Evolutionary conservation across 2,797 vertebrate genomes (phyloP).

Genomic region (Crax fasciolata): DNA sequence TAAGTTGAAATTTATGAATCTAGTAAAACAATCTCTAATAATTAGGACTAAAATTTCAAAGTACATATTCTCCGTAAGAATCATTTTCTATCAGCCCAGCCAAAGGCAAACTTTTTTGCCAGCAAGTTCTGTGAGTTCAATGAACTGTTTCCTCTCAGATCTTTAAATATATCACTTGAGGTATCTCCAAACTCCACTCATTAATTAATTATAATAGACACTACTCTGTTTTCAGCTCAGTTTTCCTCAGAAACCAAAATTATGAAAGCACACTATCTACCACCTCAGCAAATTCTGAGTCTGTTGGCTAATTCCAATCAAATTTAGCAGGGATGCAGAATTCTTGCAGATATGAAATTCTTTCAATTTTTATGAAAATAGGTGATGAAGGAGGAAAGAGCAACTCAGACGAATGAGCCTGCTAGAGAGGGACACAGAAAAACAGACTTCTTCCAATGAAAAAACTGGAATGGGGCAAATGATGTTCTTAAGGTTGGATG

Average conservation of each 20-base stretch:
- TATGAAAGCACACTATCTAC: not conserved
- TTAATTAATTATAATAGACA: not conserved
- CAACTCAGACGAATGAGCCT: not conserved
- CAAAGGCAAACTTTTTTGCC: constrained; percentile 31
- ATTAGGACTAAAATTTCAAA: constrained; percentile 56
- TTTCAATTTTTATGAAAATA: not conserved
- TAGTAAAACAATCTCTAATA: constrained; percentile 58
- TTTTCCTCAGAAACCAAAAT: not conserved
- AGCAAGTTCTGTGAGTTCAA: constrained; percentile 8
- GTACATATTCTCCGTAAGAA: constrained; percentile 1
- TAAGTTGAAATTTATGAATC: constrained; percentile 64
- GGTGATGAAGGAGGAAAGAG: not conserved
- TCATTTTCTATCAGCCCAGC: not conserved
- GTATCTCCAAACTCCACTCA: not conserved
- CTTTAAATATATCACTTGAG: not conserved
- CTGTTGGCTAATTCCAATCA: not conserved
- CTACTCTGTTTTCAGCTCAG: not conserved
- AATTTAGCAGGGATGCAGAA: not conserved
- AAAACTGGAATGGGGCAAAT: not conserved
- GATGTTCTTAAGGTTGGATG: not conserved
- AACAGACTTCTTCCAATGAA: not conserved
- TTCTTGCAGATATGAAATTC: not conserved
- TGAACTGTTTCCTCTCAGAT: constrained; percentile 35
- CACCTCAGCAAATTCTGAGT: not conserved
- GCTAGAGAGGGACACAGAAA: not conserved